Base-by-base conservation (phyloP, 2,113 vertebrate species). In the Prinia subflava region DNA sequence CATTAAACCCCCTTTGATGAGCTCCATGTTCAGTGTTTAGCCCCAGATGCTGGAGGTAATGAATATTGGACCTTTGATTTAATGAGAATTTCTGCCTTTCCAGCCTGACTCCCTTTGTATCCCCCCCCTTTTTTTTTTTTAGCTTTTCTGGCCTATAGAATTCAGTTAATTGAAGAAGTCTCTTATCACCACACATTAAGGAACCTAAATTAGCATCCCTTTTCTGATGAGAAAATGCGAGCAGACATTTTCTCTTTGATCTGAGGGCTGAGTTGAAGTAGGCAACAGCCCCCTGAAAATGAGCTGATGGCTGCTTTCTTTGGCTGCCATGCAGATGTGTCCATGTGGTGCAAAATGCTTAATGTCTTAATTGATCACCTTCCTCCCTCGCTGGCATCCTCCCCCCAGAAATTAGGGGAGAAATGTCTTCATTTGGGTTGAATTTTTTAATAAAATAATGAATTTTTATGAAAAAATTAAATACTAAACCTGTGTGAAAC, bases 291-390 rank as follows among this genome's bases (percentile, higher is more conserved):
- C 98, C 98, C 98, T 99, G 99, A 98, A 99, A 99, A 99, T 98
- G 99, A 99, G 99, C 99, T 99, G 99, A 99, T 99, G 99, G 98
- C 97, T 97, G 98, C 97, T 98, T 99, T 98, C 99, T 99, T 98
- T 97, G 98, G 97, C 97, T 98, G 97, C 98, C 98, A 99, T 98
- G 98, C 98, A 99, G 98, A 99, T 98, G 98, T 87, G 91, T 96
- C 98, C 98, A 97, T 98, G 99, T 98, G 98, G 98, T 98, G 97
- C 99, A 99, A 99, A 99, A 99, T 98, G 97, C 98, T 99, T 99
- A 99, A 99, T 99, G 98, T 99, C 99, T 99, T 99, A 99, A 99
- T 98, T 99, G 99, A 98, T 99, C 98, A 98, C 98, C 98, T 99
- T 99, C 98, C 97, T 97, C 97, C 97, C 98, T 96, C 56, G 83